Conservation (phyloP, 1,140 invertebrate species). For the Zaprionus gabonicus region DNA sequence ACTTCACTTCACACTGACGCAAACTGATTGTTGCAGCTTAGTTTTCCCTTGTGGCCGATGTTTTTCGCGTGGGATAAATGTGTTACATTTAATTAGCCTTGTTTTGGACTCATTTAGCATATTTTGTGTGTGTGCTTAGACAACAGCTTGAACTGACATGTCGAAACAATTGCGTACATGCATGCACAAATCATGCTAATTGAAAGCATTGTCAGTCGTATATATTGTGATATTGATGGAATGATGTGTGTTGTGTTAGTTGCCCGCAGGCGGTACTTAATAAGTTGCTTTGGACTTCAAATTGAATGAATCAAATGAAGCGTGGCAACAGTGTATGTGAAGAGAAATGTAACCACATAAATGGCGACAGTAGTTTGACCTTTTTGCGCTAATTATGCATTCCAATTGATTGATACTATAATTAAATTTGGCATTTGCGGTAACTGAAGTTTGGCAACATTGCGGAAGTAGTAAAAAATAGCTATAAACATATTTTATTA, state of each 20-base stretch:
- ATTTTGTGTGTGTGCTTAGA: constrained; percentile 40
- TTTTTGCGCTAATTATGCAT: not conserved
- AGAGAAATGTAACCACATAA: not conserved
- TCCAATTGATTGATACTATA: not conserved
- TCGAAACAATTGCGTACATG: constrained; percentile 21
- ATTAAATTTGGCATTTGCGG: not conserved
- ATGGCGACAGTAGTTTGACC: not conserved
- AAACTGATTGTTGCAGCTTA: constrained; percentile 30
- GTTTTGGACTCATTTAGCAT: constrained; percentile 28
- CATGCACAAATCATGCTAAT: constrained; percentile 54
- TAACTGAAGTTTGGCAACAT: not conserved
- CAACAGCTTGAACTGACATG: constrained; percentile 39
- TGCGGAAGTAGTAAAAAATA: not conserved
- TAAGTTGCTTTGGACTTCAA: constrained; percentile 4
- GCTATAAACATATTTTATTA: too few species aligned
- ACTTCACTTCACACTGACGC: constrained; percentile 46
- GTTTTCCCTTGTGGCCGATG: constrained; percentile 22
- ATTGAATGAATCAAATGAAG: constrained; percentile 17
- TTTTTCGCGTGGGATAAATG: constrained; percentile 21
- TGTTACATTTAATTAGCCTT: constrained; percentile 57
- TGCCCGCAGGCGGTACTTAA: not conserved
- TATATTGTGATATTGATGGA: constrained; percentile 22
- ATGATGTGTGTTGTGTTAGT: constrained; percentile 1
- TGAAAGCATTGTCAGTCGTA: constrained; percentile 31
- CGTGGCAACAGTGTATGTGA: not conserved